phyloP scores from a whole-genome alignment of 2,113 vertebrate species.

The Oreochromis tanganicae region DNA sequence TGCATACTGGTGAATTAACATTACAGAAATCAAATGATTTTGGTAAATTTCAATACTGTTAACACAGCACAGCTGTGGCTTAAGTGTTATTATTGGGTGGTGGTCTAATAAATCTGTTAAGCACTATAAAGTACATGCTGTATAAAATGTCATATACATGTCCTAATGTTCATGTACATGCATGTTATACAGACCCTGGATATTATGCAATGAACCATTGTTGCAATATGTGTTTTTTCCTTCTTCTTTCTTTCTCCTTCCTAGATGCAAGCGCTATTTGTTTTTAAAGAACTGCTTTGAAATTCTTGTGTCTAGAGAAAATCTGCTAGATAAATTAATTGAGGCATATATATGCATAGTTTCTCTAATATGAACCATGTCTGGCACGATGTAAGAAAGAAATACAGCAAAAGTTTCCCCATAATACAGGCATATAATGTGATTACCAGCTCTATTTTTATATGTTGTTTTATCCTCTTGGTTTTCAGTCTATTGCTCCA shows the following conservation, averaged over 20 bases:
- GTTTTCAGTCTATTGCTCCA: background rate
- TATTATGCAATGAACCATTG: background rate
- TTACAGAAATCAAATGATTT: background rate
- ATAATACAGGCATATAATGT: constrained; percentile 18
- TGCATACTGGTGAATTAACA: background rate
- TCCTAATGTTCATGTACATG: constrained; percentile 8
- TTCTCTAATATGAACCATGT: background rate
- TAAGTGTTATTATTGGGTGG: background rate
- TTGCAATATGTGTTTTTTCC: background rate
- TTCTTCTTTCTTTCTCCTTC: background rate
- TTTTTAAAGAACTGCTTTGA: background rate
- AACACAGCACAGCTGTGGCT: background rate
- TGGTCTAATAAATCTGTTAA: background rate
- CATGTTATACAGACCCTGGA: constrained; percentile 4
- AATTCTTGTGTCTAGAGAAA: background rate
- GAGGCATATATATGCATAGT: background rate
- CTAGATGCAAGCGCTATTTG: background rate
- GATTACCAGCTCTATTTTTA: background rate
- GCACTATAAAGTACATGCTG: constrained; percentile 2
- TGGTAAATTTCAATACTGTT: background rate
- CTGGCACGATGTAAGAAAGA: background rate
- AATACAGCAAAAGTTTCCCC: constrained; percentile 1
- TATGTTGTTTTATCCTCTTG: background rate
- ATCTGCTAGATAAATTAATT: constrained; percentile 2
- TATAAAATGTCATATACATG: constrained; percentile 32